Evolutionary conservation across 2,113 vertebrate genomes (phyloP).

Genomic region (Barnardius zonarius): DNA sequence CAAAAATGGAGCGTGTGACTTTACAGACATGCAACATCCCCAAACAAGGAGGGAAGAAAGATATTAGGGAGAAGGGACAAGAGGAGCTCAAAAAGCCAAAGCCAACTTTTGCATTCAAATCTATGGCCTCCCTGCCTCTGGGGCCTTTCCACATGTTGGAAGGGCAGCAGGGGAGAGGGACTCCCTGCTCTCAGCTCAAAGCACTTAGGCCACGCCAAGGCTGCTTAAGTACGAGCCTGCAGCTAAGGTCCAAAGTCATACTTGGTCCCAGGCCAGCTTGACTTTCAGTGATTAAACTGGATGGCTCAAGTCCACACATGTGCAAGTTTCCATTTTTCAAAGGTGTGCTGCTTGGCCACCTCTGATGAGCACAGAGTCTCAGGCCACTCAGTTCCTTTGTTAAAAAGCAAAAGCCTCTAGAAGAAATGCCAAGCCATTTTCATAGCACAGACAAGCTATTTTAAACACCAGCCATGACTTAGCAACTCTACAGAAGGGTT

Average conservation of each 20-base stretch:
- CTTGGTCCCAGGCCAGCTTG: background rate
- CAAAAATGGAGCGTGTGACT: background rate
- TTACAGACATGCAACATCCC: background rate
- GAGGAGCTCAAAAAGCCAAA: background rate
- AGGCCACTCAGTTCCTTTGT: background rate
- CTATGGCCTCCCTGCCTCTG: background rate
- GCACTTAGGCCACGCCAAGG: background rate
- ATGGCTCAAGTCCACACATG: background rate
- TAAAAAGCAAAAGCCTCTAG: background rate
- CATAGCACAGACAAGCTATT: background rate
- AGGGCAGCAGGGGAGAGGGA: background rate
- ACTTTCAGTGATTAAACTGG: background rate
- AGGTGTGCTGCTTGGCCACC: background rate
- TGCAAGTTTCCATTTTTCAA: background rate
- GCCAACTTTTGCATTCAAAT: background rate
- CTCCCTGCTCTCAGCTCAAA: background rate
- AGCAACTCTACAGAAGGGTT: background rate
- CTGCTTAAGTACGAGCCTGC: background rate
- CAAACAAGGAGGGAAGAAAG: background rate
- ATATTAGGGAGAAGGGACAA: background rate
- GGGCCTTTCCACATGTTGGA: fast-evolving
- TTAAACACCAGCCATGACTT: background rate
- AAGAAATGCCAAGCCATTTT: background rate
- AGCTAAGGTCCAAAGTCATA: background rate
- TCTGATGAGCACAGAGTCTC: background rate